Evolutionary conservation across 2,113 vertebrate genomes (phyloP), one percentile per base, ranked within the genome.

Genomic region (Cephalophus harveyi): DNA sequence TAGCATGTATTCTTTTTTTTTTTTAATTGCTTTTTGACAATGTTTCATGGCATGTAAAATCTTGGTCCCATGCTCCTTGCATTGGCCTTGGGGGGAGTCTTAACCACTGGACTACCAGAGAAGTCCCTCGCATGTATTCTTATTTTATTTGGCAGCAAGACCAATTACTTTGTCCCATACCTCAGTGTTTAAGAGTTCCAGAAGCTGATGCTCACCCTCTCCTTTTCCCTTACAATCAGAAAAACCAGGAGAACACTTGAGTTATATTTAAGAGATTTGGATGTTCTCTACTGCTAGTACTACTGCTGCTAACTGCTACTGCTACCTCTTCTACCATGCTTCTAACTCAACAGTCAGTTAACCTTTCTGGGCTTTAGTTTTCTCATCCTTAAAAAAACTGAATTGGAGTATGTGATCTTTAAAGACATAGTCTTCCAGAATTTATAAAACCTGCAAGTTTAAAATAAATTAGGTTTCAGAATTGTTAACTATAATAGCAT

Each of bases 401-500:
- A 90, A 43, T 94, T 92, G 17, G 43, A 79, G 50, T 93, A 71
- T 84, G 21, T 83, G 16, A 87, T 62, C 50, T 93, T 82, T 59
- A 82, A 84, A 94, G 46, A 84, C 23, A 93, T 17, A 57, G 19
- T 96, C 52, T 83, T 96, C 23, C 12, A 50, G 30, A 91, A 78
- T 95, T 91, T 95, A 62, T 83, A 30, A 88, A 93, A 60, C n/a
- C 9, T 93, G 43, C 7, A 81, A 27, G 30, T 96, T 96, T 84
- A 54, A 95, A 15, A 17, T 95, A 94, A 91, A 43, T 78, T 92
- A 89, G 16, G 28, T 90, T 97, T 94, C 17, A 98, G 40, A 89
- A 97, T 87, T 78, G 14, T 74, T 23, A 74, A 74, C 36, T 76
- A 87, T 92, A 92, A 27, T 96, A 97, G 87, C 43, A 50, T 89